Evolutionary conservation across 1,140 invertebrate genomes (phyloP), one percentile per base, ranked within the genome.

Genomic region (Micrasema minimum): DNA sequence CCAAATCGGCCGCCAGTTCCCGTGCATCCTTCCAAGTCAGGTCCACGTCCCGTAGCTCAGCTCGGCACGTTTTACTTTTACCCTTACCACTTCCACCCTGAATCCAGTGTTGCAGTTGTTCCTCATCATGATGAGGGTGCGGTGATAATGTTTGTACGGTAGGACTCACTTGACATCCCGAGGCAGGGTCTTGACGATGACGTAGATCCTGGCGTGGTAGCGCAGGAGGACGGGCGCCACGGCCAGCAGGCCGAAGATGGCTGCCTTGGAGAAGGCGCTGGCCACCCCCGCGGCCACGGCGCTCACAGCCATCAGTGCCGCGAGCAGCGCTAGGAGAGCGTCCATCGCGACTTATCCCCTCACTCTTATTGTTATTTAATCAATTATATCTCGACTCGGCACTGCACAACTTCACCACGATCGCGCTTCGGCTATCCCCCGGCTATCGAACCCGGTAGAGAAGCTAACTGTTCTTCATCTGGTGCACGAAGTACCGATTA

Each of bases 131-230:
- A n/a, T n/a, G n/a, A n/a, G n/a, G n/a, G n/a, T n/a, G n/a, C n/a
- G n/a, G n/a, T n/a, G n/a, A n/a, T n/a, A n/a, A 31, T 31, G 26
- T 2, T 31, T 31, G 26, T 31, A n/a, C 26, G 26, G 26, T 31
- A 37, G 12, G 75, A 85, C 86, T 88, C 74, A 88, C 87, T 85
- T 88, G 76, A 83, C 71, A 74, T 89, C 87, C 48, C 87, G 79
- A 1, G 87, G 87, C 23, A 88, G 78, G 10, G 87, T 87, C 77
- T 83, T 85, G 50, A 85, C 70, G 67, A 88, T 86, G 72, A 88
- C 79, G 76, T 87, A 87, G 74, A 88, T 81, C 69, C 81, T 81
- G 37, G 85, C 84, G 75, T 86, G 87, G 77, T 87, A 88, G 38
- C 82, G 81, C 77, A 83, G 84, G 51, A 88, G 66, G 22, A 87